Evolutionary conservation across 2,113 vertebrate species (phyloP), one percentile per base, ranked within the genome.

Genomic region (Ornithorhynchus anatinus): DNA sequence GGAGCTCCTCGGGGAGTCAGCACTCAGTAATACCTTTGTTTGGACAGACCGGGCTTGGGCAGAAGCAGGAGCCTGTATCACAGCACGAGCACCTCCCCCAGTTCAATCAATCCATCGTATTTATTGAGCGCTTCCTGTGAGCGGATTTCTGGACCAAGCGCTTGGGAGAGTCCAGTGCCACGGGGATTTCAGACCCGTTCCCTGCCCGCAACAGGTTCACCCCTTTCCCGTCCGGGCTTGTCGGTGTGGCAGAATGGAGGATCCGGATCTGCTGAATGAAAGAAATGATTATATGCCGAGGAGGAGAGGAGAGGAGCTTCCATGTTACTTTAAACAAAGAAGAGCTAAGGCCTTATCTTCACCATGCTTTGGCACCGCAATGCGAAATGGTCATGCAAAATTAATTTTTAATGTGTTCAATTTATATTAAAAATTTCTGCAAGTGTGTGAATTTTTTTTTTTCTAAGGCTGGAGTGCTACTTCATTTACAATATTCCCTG

Each of bases 341-440:
- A 91, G 92, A 92, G 90, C 90, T 89, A 92, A 90, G 92, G 89
- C 85, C 92, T 95, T 94, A 94, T 95, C 92, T 94, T 92, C 93
- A 93, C 92, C 89, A 88, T 85, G 93, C 91, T 89, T 94, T 94
- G 93, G 92, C 90, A 91, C 92, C 33, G 92, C 91, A 90, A 94
- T 95, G 93, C 90, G 89, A 96, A 94, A 94, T 94, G 93, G 92
- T 95, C 91, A 95, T 94, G 94, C 91, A 93, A 93, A 93, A 94
- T 94, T 92, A 94, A 94, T 95, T 94, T 95, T 94, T 92, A 95
- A 95, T 95, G 93, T 94, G 89, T 94, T 95, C 92, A 95, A 94
- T 94, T 94, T 94, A 93, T 94, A 94, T 95, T 92, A 95, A 94
- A 93, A 94, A 94, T 89, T 94, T 93, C 91, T 95, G 94, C 90